These are phyloP conservation scores for Chloroceryle aenea DNA, from an alignment of 2,113 vertebrate genomes.

Conservation along the genomic window DNA sequence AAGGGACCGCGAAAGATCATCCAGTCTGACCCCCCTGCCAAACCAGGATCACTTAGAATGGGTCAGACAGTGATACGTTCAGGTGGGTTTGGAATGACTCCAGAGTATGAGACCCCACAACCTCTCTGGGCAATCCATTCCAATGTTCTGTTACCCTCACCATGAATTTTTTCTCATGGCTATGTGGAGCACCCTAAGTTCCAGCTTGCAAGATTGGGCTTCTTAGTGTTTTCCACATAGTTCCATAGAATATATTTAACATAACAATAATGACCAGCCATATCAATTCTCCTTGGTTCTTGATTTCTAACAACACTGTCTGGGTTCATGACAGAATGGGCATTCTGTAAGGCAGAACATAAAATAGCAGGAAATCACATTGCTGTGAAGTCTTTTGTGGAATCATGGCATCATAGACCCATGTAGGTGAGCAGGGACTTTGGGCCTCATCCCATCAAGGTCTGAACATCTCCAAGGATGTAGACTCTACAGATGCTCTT, in stretches of 20 bases:
- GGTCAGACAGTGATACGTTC: too few relatives aligned
- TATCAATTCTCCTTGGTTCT: neutral
- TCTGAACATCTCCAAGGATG: neutral
- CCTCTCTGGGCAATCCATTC: too few relatives aligned
- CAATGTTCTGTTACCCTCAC: too few relatives aligned
- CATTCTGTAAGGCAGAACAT: neutral
- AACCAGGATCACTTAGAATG: too few relatives aligned
- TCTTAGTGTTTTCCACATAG: neutral
- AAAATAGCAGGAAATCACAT: neutral
- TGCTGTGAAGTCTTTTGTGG: neutral
- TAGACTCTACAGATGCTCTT: neutral
- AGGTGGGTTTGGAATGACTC: too few relatives aligned
- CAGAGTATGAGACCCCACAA: too few relatives aligned
- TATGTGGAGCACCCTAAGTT: too few relatives aligned
- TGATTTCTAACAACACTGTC: neutral
- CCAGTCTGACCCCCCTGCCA: too few relatives aligned
- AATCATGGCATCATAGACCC: neutral
- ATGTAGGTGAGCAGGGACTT: neutral
- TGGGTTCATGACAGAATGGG: neutral
- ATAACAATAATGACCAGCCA: neutral
- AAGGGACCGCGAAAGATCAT: too few relatives aligned
- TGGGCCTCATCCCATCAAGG: rapidly evolving
- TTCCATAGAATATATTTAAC: neutral
- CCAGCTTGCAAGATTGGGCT: too few relatives aligned
- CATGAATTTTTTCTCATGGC: too few relatives aligned